Base-by-base conservation (phyloP, 2,113 vertebrate species). In the Dicerorhinus sumatrensis region DNA sequence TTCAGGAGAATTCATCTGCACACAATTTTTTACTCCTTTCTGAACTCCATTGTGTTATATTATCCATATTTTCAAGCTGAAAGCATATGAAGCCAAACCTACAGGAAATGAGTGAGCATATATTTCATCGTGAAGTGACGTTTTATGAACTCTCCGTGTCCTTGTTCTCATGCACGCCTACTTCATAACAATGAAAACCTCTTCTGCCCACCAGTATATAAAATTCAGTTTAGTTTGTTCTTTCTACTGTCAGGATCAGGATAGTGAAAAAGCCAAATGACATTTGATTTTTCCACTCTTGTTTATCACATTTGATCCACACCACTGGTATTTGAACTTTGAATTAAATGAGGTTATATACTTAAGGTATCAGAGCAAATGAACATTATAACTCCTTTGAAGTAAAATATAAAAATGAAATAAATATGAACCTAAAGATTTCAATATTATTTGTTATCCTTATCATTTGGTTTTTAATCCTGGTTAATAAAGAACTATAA, bases 241-340 rank as follows among this genome's bases (percentile, higher is more conserved):
- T 98, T 97, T 96, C 81, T 97, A 70, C 39, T 97, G 79, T 67
- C 58, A 67, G 85, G 86, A 63, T 73, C 18, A 5, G 39, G 92
- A 77, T 21, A 79, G 91, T 96, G 96, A 98, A 98, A 98, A 95
- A 96, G 65, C 54, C 97, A 98, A 95, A 25, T 97, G 96, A 93
- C 87, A 97, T 98, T 98, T 98, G 79, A 90, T 80, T 98, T 96
- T 90, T n/a, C 96, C 67, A 91, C 62, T 94, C 84, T 96, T 89
- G 70, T 98, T 98, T 97, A 96, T 97, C 98, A 73, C 73, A 86
- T 97, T 98, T 97, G 82, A 96, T 97, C 72, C 93, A 97, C 75
- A 89, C 76, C 54, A 18, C 31, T 98, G 97, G 33, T 93, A 91
- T 98, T 79, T 98, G 93, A 87, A 94, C 91, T 97, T 98, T 97